Conservation (phyloP, 2,888 invertebrate species). For the Diogma glabrata region DNA sequence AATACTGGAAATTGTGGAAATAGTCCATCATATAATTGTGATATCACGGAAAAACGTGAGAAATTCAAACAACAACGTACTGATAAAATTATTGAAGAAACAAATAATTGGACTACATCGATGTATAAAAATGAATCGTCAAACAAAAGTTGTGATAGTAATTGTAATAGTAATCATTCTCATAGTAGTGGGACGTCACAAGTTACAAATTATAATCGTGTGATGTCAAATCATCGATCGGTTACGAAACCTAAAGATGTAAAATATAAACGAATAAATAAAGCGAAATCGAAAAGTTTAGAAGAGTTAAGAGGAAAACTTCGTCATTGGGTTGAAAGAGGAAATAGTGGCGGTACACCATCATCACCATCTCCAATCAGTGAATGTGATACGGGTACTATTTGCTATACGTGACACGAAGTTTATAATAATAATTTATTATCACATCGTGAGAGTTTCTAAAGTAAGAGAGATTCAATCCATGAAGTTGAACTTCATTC, state of each 20-base stretch:
- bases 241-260: constrained; percentile 86
- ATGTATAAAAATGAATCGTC: constrained; percentile 16
- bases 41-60: constrained; percentile 44
- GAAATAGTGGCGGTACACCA: constrained; percentile 30
- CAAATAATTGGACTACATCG: constrained; percentile 14
- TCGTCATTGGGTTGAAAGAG: constrained; percentile 78
- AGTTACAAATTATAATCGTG: constrained; percentile 69
- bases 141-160: constrained; percentile 2
- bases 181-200: constrained; percentile 36
- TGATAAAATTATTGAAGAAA: constrained; percentile 32
- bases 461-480: background rate
- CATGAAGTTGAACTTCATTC: constrained; percentile 5
- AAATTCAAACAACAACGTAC: constrained; percentile 36
- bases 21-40: constrained; percentile 22
- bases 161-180: constrained; percentile 26
- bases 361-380: constrained; percentile 5
- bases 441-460: constrained; percentile 5
- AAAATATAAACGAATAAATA: constrained; percentile 81
- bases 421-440: background rate
- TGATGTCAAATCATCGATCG: constrained; percentile 82
- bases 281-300: constrained; percentile 79
- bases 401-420: constrained; percentile 4
- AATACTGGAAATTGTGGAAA: constrained; percentile 36
- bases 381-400: background rate
- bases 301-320: constrained; percentile 72